Base-by-base conservation (phyloP, 1,140 invertebrate species). In the Drosophila pandora region DNA sequence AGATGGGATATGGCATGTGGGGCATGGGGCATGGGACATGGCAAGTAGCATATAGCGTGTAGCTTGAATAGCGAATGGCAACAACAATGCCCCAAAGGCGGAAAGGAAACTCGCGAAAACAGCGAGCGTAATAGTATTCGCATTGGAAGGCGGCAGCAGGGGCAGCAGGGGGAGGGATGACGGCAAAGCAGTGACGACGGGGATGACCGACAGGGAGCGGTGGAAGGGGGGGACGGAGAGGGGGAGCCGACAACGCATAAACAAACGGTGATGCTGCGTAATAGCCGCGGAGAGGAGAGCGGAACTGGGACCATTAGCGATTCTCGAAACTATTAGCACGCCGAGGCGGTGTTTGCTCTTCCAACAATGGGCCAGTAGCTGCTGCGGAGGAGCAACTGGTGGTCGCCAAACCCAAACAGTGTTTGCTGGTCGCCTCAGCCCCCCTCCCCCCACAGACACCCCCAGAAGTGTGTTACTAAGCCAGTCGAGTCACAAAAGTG, bases 61-160 rank as follows among this genome's bases (percentile, higher is more conserved):
- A 25, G 25, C 25, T 0, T 25, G 1, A 17, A 28, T 28, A 28
- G 6, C 5, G 5, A 6, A 28, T 28, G 7, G 25, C 25, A 58
- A 58, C 43, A 58, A 48, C 41, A 48, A 58, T 34, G 56, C 43
- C 43, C 43, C 56, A 21, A 64, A 67, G 43, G 60, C 63, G 60
- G 60, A 64, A 64, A 64, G 47, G 21, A 67, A 67, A 64, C 52
- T 67, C 63, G 64, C 63, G 52, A 67, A 62, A 64, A 45, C 64
- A 67, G 47, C 34, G 21, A 49, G 39, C 21, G 25, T 59, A 47
- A 53, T 12, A 67, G 52, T 45, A 63, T 62, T 43, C 37, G 37
- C 39, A 60, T 60, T 60, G 17, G 59, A 67, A 64, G 64, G 41
- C 34, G 25, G 50, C 63, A 67, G 43, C 63, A 59, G 53, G 52